A percentile compares a stretch with the other conserved stretches of the same genome.
These are phyloP conservation scores for Rotaria macrura DNA, from an alignment of 2,888 invertebrate genomes.

Conservation along the genomic window DNA sequence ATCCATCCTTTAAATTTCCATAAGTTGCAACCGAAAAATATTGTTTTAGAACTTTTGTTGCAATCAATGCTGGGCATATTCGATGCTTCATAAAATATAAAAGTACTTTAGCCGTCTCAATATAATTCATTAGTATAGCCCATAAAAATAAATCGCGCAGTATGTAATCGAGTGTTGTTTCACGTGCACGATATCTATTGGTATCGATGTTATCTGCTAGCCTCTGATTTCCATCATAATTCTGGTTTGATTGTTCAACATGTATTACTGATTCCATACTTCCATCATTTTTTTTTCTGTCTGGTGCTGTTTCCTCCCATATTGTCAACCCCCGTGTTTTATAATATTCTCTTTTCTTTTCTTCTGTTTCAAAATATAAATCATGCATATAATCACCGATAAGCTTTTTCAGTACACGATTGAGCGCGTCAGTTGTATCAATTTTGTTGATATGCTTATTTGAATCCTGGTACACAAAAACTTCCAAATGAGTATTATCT, in stretches of 20 bases:
- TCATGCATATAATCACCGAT: background rate
- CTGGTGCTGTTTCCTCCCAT: too few species aligned
- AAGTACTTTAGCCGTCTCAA: background rate
- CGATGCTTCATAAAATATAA: background rate
- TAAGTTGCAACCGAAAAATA: background rate
- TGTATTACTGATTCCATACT: too few species aligned
- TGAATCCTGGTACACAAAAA: background rate
- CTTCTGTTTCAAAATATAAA: background rate
- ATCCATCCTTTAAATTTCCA: background rate
- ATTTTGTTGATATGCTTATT: background rate
- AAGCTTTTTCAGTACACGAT: background rate
- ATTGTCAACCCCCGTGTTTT: background rate
- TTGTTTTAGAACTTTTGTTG: background rate
- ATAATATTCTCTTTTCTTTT: background rate
- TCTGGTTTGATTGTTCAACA: background rate
- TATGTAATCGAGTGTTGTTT: background rate
- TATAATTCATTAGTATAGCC: background rate
- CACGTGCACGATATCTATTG: too few species aligned
- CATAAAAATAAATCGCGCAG: background rate
- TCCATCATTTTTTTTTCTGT: too few species aligned
- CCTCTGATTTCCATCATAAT: too few species aligned
- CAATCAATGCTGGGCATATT: slow-evolving; percentile 12
- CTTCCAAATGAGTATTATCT: background rate
- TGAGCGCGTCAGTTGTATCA: background rate
- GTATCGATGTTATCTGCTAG: too few species aligned